Evolutionary conservation across 2,888 invertebrate genomes (phyloP).

Genomic region (Willowsia nigromaculata): DNA sequence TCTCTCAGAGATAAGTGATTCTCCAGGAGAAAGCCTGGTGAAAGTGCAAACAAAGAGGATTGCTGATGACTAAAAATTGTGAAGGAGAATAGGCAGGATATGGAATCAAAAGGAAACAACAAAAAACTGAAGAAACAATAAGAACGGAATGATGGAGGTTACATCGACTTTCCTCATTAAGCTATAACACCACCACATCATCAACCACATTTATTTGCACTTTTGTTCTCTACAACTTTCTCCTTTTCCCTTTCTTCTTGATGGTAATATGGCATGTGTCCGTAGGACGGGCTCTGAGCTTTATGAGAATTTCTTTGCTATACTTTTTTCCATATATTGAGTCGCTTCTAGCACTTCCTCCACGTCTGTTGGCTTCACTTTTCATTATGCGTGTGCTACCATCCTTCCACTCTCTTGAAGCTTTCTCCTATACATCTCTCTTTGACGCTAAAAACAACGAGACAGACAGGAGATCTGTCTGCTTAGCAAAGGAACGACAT

Average conservation of each 20-base stretch:
- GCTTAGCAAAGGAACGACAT: neutral
- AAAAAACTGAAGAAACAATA: neutral
- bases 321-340: neutral
- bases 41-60: neutral
- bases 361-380: neutral
- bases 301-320: neutral
- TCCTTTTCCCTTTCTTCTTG: neutral
- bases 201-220: conserved; percentile 1
- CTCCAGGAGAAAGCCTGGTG: neutral
- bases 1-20: neutral
- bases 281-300: neutral
- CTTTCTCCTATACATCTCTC: neutral
- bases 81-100: neutral
- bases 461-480: conserved; percentile 20
- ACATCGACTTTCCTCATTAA: neutral
- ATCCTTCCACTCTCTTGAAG: no score
- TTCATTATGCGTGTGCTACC: neutral
- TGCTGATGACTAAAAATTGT: neutral
- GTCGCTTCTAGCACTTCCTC: conserved; percentile 18
- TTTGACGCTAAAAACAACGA: neutral
- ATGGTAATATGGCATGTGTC: neutral
- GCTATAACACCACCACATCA: neutral
- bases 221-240: neutral
- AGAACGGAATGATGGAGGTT: neutral
- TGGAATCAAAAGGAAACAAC: neutral